phyloP scores from a whole-genome alignment of 2,113 vertebrate species.

The Cephalophus harveyi region DNA sequence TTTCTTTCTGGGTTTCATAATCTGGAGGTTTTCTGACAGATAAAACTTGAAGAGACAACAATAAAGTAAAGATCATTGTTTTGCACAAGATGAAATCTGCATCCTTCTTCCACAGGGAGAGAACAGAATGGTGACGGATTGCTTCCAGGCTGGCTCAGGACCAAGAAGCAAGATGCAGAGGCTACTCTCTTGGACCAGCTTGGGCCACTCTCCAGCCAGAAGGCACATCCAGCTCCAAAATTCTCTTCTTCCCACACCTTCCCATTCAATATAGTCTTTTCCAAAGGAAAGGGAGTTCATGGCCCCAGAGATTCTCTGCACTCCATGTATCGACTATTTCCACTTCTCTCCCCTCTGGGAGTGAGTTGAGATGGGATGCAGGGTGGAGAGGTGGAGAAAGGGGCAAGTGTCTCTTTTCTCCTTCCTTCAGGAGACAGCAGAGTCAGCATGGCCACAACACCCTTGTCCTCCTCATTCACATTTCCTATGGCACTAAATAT shows the following conservation, averaged over 20 bases:
- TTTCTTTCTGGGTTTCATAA: not conserved
- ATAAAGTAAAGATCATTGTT: not conserved
- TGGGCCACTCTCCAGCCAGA: not conserved
- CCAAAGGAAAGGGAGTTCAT: not conserved
- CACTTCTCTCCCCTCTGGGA: not conserved
- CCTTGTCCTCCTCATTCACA: not conserved
- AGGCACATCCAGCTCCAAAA: not conserved
- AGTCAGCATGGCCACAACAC: not conserved
- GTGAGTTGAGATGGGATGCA: not conserved
- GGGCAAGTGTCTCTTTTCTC: not conserved
- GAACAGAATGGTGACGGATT: not conserved
- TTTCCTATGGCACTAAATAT: not conserved
- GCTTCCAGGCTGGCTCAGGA: not conserved
- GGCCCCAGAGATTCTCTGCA: not conserved
- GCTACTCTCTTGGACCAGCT: not conserved
- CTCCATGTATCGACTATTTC: not conserved
- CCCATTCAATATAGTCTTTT: not conserved
- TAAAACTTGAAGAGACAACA: not conserved
- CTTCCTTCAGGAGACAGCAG: not conserved
- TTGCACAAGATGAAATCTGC: not conserved
- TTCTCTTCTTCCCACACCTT: not conserved
- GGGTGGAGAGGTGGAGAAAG: not conserved
- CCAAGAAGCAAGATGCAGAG: not conserved
- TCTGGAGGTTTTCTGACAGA: not conserved
- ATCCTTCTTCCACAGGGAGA: not conserved